These are phyloP conservation scores for Cloeon dipterum DNA, from an alignment of 2,888 invertebrate species.

Conservation along the genomic window DNA sequence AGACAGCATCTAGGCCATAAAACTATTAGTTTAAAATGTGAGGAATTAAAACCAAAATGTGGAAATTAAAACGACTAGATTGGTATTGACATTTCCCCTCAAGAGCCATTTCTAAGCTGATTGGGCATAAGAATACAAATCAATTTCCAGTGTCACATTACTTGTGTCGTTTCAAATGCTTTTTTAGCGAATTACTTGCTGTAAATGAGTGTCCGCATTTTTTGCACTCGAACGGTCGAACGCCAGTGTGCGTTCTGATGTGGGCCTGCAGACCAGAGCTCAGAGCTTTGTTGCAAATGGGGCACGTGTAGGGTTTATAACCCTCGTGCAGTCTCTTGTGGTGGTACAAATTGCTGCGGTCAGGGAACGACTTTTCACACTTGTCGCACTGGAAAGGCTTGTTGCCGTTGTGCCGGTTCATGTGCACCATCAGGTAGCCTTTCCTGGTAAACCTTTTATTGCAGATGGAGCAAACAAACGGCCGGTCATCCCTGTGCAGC, in stretches of 20 bases:
- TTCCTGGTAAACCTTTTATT: neutral
- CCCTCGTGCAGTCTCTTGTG: neutral
- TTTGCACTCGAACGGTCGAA: neutral
- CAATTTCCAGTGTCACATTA: no score
- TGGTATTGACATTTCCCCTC: no score
- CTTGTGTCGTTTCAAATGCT: neutral
- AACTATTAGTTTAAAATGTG: no score
- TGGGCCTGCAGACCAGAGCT: neutral
- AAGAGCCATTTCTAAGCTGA: no score
- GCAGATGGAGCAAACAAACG: neutral
- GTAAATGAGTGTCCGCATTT: neutral
- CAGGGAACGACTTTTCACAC: neutral
- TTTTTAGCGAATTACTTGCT: neutral
- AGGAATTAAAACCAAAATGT: no score
- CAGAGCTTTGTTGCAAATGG: neutral
- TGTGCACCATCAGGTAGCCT: neutral
- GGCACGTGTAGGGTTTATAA: slow-evolving; percentile 1
- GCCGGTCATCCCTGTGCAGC: neutral
- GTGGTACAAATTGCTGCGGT: neutral
- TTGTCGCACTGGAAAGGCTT: slow-evolving; percentile 1
- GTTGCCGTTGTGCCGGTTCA: neutral
- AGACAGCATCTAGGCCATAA: no score
- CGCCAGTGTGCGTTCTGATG: neutral
- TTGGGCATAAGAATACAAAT: no score
- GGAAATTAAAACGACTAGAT: no score